Percentiles rank a stretch among this genome's conserved stretches.
Conservation (phyloP, 2,113 vertebrate species). For the Cyprinodon variegatus region DNA sequence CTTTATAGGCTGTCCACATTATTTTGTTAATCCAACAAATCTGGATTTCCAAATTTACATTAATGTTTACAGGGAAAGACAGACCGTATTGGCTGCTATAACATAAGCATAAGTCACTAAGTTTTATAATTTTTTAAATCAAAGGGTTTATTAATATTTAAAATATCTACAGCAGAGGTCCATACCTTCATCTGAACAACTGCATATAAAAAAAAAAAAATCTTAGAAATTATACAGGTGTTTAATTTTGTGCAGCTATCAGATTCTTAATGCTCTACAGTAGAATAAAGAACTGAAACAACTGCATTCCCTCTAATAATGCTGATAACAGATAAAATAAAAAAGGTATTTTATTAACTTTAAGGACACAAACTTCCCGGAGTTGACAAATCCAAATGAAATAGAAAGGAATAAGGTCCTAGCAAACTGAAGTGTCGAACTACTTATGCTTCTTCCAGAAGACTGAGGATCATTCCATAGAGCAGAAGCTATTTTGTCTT, state of each 20-base stretch:
- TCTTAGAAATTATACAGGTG: too few relatives aligned
- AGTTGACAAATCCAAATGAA: not conserved
- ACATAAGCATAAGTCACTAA: too few relatives aligned
- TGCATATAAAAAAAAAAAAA: not conserved
- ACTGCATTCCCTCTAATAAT: not conserved
- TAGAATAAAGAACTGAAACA: not conserved
- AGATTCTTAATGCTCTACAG: not conserved
- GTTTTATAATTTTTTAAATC: too few relatives aligned
- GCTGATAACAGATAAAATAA: not conserved
- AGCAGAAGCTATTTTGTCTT: slow-evolving; percentile 22
- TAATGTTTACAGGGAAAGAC: too few relatives aligned
- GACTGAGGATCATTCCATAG: slow-evolving; percentile 20
- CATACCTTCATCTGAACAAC: too few relatives aligned
- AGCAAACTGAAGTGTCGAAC: not conserved
- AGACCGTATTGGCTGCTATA: too few relatives aligned
- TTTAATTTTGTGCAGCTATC: not conserved
- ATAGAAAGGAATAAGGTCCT: slow-evolving; percentile 12
- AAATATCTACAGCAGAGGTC: not conserved
- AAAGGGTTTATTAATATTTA: too few relatives aligned
- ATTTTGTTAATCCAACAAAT: too few relatives aligned
- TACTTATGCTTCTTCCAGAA: slow-evolving; percentile 8
- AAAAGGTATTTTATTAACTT: not conserved
- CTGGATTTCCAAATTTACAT: too few relatives aligned
- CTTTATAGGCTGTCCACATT: too few relatives aligned
- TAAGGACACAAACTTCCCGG: not conserved